Evolutionary conservation across 2,797 vertebrate genomes (phyloP), one percentile per base, ranked within the genome.

Genomic region (Iguana delicatissima): DNA sequence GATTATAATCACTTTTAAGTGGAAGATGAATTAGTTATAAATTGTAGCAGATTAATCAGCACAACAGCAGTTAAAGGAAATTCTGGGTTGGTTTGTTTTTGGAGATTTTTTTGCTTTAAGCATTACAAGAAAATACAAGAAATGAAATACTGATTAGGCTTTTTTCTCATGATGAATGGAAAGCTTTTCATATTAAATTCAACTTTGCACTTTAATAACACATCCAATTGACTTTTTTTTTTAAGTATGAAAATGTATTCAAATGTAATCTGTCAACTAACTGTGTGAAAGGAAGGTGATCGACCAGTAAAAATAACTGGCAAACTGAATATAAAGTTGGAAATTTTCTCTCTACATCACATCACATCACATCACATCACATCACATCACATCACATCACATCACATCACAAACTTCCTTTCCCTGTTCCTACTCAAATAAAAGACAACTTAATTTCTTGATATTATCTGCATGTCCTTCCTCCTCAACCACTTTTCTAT

Each of bases 11-110:
- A 55, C 20, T 80, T 85, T 69, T 55, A 80, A 57, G 22, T 42
- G 18, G 73, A 12, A 89, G 35, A 85, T 84, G 57, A 84, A 38
- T 57, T 55, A 64, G 16, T 38, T 85, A 72, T 62, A 89, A 24
- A 29, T 59, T 72, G 57, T 59, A 42, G 13, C 0, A 77, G 55
- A 46, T 62, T 74, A 59, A 62, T 83, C 35, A 57, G 3, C 42
- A 18, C 26, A 35, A 57, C 67, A 74, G 69, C 20, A 42, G 32
- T 42, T 89, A n/a, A 82, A 82, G 16, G 38, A 32, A 74, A 20
- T 50, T 4, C 18, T 29, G 24, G 29, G 38, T 67, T 50, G 42
- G 7, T 79, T 52, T 50, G 12, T 22, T 79, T 87, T 62, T 46
- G 20, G 46, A 50, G 26, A 6, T 6, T 86, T 59, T 74, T 86